Conservation (phyloP, 2,113 vertebrate species). For the Rostratula benghalensis region DNA sequence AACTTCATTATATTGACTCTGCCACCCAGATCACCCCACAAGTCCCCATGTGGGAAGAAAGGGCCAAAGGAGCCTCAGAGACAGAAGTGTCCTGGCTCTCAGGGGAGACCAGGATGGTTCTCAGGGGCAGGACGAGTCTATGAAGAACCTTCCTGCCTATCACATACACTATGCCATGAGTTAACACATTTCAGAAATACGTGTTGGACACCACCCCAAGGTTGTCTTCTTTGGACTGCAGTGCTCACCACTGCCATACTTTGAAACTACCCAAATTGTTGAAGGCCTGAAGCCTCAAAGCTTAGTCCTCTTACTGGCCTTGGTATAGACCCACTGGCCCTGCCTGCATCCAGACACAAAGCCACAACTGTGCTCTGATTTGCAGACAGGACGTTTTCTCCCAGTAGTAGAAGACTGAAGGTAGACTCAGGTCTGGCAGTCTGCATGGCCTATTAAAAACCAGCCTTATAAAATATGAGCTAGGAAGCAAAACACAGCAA, state of each 20-base stretch:
- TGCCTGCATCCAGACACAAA: slow-evolving; percentile 13
- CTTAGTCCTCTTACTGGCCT: not conserved
- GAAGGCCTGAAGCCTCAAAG: not conserved
- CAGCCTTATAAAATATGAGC: slow-evolving; percentile 58
- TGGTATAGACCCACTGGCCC: not conserved
- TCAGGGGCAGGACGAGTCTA: not conserved
- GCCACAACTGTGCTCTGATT: not conserved
- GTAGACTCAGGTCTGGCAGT: slow-evolving; percentile 42
- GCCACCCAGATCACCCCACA: not conserved
- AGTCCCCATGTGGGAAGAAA: not conserved
- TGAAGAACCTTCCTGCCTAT: not conserved
- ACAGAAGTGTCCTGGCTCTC: not conserved
- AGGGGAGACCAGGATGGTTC: not conserved
- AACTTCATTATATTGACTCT: not conserved
- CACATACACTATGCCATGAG: not conserved
- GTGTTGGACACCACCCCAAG: not conserved
- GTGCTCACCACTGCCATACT: not conserved
- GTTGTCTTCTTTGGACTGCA: not conserved
- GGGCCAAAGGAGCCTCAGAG: not conserved
- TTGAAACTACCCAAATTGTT: not conserved
- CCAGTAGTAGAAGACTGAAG: not conserved
- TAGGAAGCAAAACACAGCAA: slow-evolving; percentile 28
- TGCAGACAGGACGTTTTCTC: slow-evolving; percentile 8
- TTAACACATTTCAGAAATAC: not conserved
- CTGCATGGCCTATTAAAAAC: slow-evolving; percentile 22